Conservation (phyloP, 1,140 invertebrate genomes). For the Orchesella cincta region DNA sequence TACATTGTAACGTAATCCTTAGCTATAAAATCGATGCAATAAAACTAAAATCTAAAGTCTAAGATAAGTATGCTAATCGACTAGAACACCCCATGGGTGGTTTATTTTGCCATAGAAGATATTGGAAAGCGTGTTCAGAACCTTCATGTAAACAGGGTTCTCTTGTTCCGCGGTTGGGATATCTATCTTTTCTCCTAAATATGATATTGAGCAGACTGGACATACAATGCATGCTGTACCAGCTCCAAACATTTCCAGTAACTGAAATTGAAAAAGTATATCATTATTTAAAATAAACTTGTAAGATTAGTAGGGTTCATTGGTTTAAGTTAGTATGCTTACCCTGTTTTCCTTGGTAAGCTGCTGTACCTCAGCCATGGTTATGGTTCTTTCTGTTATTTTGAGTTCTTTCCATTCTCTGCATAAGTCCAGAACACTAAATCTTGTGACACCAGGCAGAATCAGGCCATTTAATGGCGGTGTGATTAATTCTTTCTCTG, state of each 20-base stretch:
- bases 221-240: slow-evolving; percentile 92
- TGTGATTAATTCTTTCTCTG: slow-evolving; percentile 89
- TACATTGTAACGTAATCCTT: neutral
- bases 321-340: slow-evolving; percentile 56
- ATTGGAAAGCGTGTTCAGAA: slow-evolving; percentile 72
- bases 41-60: no score
- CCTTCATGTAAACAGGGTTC: slow-evolving; percentile 62
- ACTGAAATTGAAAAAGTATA: slow-evolving; percentile 60
- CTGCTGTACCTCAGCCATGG: slow-evolving; percentile 79
- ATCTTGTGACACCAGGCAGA: slow-evolving; percentile 88
- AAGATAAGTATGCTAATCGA: slow-evolving; percentile 55
- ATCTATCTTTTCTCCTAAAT: slow-evolving; percentile 65
- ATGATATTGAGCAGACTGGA: slow-evolving; percentile 80
- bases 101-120: slow-evolving; percentile 84
- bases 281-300: neutral
- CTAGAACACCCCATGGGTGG: slow-evolving; percentile 70
- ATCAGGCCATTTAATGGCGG: slow-evolving; percentile 90
- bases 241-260: slow-evolving; percentile 90
- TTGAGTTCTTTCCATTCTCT: slow-evolving; percentile 84
- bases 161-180: slow-evolving; percentile 77
- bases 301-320: neutral
- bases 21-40: neutral
- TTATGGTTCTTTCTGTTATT: slow-evolving; percentile 79
- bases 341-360: slow-evolving; percentile 80
- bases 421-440: slow-evolving; percentile 79